Evolutionary conservation across 2,113 vertebrate species (phyloP).

Genomic region (Catharus minimus): DNA sequence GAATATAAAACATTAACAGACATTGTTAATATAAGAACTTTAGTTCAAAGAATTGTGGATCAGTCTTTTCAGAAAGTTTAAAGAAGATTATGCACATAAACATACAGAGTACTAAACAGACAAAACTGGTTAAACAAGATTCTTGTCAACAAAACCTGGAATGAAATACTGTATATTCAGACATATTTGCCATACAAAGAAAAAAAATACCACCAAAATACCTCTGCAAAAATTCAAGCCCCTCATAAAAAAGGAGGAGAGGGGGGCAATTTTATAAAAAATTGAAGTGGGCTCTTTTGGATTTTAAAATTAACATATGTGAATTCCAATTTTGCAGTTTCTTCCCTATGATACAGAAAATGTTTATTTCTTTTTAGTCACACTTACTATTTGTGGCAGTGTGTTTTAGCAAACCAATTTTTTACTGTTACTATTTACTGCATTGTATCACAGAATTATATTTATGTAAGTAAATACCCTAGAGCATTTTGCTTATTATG

Average conservation of each 20-base stretch:
- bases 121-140: constrained; percentile 58
- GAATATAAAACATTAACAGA: constrained; percentile 27
- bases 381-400: not conserved
- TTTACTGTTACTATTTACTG: not conserved
- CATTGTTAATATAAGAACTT: not conserved
- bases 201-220: not conserved
- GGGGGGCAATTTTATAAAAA: rapidly evolving
- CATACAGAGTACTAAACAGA: not conserved
- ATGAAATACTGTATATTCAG: not conserved
- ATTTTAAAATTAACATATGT: not conserved
- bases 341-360: not conserved
- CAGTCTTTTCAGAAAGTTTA: not conserved
- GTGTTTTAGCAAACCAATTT: not conserved
- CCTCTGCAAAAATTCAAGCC: not conserved
- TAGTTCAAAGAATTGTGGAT: not conserved
- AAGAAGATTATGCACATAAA: not conserved
- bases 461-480: not conserved
- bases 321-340: not conserved
- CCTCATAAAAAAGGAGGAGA: rapidly evolving
- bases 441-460: not conserved
- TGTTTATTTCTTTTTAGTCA: not conserved
- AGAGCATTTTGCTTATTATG: not conserved
- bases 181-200: not conserved
- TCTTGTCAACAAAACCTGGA: constrained; percentile 15
- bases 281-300: not conserved